These are phyloP conservation scores for Donacobius atricapilla DNA, from an alignment of 2,113 vertebrate species.

Conservation along the genomic window DNA sequence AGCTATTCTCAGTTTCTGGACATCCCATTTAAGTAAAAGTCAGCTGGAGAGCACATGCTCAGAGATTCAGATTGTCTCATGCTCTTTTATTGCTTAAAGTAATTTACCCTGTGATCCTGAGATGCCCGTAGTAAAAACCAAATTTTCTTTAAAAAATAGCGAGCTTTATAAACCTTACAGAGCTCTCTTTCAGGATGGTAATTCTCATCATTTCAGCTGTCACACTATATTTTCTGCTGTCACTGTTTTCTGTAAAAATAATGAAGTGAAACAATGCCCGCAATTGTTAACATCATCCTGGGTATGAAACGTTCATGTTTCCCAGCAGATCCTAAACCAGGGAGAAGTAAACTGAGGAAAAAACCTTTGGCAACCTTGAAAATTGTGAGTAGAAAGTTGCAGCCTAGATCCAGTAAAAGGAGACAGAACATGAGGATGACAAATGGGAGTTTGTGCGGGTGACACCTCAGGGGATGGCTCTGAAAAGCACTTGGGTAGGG, in stretches of 20 bases:
- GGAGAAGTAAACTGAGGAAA: background rate
- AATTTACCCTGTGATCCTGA: background rate
- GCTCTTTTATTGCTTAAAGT: background rate
- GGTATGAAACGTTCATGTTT: background rate
- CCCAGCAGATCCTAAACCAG: background rate
- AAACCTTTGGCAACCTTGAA: background rate
- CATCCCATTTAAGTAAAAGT: background rate
- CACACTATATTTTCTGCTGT: slow-evolving; percentile 13
- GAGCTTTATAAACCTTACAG: background rate
- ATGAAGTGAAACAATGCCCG: background rate
- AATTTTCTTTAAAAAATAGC: background rate
- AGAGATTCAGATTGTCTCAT: background rate
- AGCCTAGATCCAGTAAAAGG: background rate
- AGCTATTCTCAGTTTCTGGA: background rate
- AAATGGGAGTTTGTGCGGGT: background rate
- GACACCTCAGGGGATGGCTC: background rate
- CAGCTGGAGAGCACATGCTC: background rate
- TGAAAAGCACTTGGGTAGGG: background rate
- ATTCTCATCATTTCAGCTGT: slow-evolving; percentile 10
- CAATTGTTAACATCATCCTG: background rate
- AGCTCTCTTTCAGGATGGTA: background rate
- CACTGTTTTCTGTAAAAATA: slow-evolving; percentile 1
- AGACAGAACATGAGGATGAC: background rate
- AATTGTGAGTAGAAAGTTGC: background rate
- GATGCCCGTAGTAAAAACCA: background rate